Conservation (phyloP, 2,797 vertebrate genomes). For the Streptopelia turtur region DNA sequence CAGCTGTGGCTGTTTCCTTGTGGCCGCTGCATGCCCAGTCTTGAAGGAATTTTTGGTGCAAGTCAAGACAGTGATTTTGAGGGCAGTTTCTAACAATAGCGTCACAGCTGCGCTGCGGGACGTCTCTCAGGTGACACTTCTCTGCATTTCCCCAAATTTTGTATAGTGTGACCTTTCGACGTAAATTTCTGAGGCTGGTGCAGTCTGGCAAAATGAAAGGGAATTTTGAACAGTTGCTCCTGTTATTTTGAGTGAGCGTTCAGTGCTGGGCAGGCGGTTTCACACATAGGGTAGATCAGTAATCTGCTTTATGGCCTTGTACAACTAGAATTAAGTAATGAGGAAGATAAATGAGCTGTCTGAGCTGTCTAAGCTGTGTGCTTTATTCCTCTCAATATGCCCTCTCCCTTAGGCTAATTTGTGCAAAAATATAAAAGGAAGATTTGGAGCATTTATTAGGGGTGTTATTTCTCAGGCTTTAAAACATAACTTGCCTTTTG, state of each 20-base stretch:
- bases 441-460: background rate
- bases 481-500: background rate
- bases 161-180: background rate
- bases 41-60: slow-evolving; percentile 64
- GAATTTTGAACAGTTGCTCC: background rate
- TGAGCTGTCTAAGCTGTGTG: background rate
- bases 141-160: background rate
- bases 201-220: background rate
- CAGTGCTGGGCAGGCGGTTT: background rate
- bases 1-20: slow-evolving; percentile 59
- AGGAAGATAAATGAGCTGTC: slow-evolving; percentile 43
- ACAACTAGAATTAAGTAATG: slow-evolving; percentile 40
- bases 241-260: background rate
- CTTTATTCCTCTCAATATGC: background rate
- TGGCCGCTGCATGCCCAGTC: slow-evolving; percentile 40
- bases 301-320: slow-evolving; percentile 17
- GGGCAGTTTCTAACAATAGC: slow-evolving; percentile 32
- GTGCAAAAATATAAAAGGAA: background rate
- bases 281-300: background rate
- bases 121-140: background rate
- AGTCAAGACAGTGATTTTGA: slow-evolving; percentile 55
- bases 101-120: background rate
- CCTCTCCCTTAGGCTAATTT: slow-evolving; percentile 5
- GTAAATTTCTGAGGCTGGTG: background rate
- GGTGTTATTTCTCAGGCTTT: background rate